Conservation (phyloP, 2,888 invertebrate species). For the Furcula furcula region DNA sequence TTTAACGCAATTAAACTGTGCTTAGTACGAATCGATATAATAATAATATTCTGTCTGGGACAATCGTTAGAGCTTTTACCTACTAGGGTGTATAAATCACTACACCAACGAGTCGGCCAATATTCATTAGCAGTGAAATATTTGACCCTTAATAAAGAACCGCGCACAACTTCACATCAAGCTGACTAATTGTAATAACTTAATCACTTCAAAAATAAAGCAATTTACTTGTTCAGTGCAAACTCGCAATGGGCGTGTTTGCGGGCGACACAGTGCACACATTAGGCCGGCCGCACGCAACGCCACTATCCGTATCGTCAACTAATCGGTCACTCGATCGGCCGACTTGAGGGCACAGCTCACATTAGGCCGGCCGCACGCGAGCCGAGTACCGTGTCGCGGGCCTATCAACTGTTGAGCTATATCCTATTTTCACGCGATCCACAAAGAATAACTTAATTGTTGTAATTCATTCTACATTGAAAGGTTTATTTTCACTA, state of each 20-base stretch:
- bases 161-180: background rate
- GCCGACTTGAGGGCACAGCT: background rate
- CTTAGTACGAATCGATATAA: too few species aligned
- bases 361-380: background rate
- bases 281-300: slow-evolving; percentile 22
- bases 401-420: background rate
- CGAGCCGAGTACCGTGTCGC: slow-evolving; percentile 1
- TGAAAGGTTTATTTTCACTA: too few species aligned
- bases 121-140: too few species aligned
- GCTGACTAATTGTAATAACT: background rate
- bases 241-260: slow-evolving; percentile 3
- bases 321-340: background rate
- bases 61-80: too few species aligned
- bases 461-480: too few species aligned
- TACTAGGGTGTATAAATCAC: too few species aligned
- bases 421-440: slow-evolving; percentile 10
- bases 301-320: background rate
- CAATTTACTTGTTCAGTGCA: slow-evolving; percentile 12
- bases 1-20: too few species aligned
- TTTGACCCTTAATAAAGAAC: too few species aligned
- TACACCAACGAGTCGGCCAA: too few species aligned
- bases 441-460: slow-evolving; percentile 8
- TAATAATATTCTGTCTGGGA: too few species aligned
- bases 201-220: slow-evolving; percentile 4
- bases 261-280: slow-evolving; percentile 28